These are phyloP conservation scores for Drosophila melanica DNA, from an alignment of 1,140 invertebrate species.

Conservation along the genomic window DNA sequence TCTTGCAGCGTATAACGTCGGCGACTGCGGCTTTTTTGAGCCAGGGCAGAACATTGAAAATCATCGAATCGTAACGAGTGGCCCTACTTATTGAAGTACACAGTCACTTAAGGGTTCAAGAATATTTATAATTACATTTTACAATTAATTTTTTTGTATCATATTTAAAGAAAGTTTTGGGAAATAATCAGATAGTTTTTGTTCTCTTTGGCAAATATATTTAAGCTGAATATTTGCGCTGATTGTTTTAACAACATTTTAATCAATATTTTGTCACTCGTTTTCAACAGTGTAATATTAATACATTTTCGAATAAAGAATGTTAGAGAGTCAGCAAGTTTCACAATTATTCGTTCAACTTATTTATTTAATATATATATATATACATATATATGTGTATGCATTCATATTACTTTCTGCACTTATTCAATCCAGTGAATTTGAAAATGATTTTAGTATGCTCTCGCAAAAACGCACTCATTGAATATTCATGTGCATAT, in stretches of 20 bases:
- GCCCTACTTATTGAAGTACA: conserved; percentile 22
- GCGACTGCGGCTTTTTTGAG: conserved; percentile 33
- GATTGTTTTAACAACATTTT: no score
- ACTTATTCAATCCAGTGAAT: conserved; percentile 28
- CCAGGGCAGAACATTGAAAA: conserved; percentile 33
- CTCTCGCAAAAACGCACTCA: conserved; percentile 47
- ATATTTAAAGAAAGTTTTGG: no score
- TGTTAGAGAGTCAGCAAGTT: not conserved
- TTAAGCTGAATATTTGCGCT: no score
- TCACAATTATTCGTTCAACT: conserved; percentile 1
- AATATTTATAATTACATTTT: conserved; percentile 3
- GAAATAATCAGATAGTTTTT: no score
- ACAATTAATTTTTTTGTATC: not conserved
- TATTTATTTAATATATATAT: not conserved
- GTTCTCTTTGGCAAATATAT: no score
- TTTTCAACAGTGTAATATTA: not conserved
- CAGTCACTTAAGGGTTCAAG: conserved; percentile 43
- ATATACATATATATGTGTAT: not conserved
- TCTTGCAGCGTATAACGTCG: conserved; percentile 46
- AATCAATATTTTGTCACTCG: no score
- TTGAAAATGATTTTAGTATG: conserved; percentile 36
- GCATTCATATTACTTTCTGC: conserved; percentile 6
- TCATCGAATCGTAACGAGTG: conserved; percentile 61
- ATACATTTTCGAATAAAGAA: not conserved
- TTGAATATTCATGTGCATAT: conserved; percentile 61